Evolutionary conservation across 2,797 vertebrate species (phyloP).

Genomic region (Anguilla pacifica): DNA sequence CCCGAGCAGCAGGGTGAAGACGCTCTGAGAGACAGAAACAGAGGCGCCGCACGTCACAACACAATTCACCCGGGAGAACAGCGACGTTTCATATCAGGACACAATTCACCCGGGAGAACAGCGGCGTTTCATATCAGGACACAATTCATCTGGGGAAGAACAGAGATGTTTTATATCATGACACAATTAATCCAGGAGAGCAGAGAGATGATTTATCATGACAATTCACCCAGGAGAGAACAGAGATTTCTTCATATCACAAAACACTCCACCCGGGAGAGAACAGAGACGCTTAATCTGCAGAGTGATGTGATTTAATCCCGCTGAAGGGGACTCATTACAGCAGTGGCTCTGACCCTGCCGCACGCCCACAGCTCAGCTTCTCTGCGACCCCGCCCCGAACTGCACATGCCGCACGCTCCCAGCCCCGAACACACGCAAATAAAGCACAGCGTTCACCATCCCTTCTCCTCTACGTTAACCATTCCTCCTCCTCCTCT

Average conservation of each 20-base stretch:
- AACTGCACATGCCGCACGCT: too few species aligned
- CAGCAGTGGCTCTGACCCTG: neutral
- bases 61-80: neutral
- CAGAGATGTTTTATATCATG: neutral
- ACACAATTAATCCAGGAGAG: neutral
- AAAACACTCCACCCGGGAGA: neutral
- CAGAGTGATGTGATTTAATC: neutral
- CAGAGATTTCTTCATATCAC: neutral
- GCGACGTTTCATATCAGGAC: neutral
- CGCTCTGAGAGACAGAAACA: conserved; percentile 64
- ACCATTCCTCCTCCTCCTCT: too few species aligned
- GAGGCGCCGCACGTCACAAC: neutral
- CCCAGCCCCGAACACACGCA: too few species aligned
- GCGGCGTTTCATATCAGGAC: neutral
- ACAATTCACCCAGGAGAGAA: neutral
- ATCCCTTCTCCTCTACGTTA: too few species aligned
- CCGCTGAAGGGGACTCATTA: neutral
- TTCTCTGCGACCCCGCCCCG: too few species aligned
- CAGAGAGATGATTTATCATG: neutral
- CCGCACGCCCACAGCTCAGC: too few species aligned
- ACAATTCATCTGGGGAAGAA: neutral
- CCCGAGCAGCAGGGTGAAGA: conserved; percentile 85
- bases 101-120: neutral
- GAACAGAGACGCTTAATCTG: too few species aligned
- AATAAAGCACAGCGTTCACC: too few species aligned